A percentile compares a stretch with the other conserved stretches of the same genome.
Evolutionary conservation across 2,888 invertebrate species (phyloP).

Genomic region (Diloba caeruleocephala): DNA sequence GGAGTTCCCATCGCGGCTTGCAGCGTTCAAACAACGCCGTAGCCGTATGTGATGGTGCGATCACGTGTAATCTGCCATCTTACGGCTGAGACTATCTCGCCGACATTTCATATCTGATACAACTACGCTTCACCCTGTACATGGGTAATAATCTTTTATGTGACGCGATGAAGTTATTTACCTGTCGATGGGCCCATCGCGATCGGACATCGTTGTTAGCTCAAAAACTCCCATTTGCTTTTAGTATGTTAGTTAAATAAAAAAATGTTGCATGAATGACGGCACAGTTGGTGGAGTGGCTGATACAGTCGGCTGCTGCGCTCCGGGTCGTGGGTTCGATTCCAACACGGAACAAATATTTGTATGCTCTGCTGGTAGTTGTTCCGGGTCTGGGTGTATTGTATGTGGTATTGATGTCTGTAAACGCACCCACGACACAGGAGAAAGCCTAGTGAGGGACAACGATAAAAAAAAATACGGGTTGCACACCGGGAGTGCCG

Average conservation of each 20-base stretch:
- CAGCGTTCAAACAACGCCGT: conserved; percentile 63
- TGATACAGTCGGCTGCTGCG: no score
- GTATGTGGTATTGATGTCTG: no score
- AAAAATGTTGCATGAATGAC: no score
- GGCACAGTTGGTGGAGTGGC: no score
- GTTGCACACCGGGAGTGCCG: no score
- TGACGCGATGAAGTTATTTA: conserved; percentile 72
- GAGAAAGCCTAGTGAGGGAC: no score
- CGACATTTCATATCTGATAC: conserved; percentile 67
- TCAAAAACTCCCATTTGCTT: conserved; percentile 16
- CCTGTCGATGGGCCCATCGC: conserved; percentile 59
- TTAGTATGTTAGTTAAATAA: conserved; percentile 16
- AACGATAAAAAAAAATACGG: no score
- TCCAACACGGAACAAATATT: no score
- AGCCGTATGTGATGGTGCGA: conserved; percentile 60
- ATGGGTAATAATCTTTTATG: conserved; percentile 71
- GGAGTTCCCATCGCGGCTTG: conserved; percentile 69
- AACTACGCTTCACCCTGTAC: conserved; percentile 62
- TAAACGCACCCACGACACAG: no score
- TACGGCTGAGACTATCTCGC: conserved; percentile 50
- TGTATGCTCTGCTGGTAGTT: no score
- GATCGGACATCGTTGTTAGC: conserved; percentile 51
- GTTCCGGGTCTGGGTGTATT: no score
- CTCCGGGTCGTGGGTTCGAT: no score
- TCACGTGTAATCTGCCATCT: conserved; percentile 59